Conservation (phyloP, 2,888 invertebrate species). For the Beris morrisii region DNA sequence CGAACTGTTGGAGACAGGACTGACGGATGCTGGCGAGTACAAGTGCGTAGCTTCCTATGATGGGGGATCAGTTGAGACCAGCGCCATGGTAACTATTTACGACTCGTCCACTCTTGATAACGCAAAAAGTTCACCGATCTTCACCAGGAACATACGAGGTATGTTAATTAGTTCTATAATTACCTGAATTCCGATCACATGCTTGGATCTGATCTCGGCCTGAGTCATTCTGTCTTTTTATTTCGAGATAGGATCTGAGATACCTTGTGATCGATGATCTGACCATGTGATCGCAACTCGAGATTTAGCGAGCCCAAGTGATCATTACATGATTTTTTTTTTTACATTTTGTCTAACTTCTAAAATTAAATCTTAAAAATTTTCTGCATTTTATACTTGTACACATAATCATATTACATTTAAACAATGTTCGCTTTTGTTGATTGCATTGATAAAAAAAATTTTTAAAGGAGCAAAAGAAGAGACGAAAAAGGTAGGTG, state of each 20-base stretch:
- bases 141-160: slow-evolving; percentile 57
- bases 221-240: no score
- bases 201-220: neutral
- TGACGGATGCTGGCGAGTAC: slow-evolving; percentile 76
- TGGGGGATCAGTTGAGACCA: slow-evolving; percentile 55
- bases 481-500: slow-evolving; percentile 14
- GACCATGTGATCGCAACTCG: slow-evolving; percentile 15
- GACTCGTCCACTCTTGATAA: slow-evolving; percentile 50
- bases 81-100: slow-evolving; percentile 54
- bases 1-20: slow-evolving; percentile 69
- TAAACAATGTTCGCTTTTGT: neutral
- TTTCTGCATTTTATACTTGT: no score
- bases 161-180: neutral
- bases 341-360: no score
- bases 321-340: slow-evolving; percentile 6
- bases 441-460: neutral
- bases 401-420: no score
- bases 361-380: no score
- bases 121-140: slow-evolving; percentile 54
- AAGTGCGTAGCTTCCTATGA: slow-evolving; percentile 75
- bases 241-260: neutral
- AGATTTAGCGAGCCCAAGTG: slow-evolving; percentile 3
- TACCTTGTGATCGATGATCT: neutral
- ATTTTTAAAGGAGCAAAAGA: neutral
- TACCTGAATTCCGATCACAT: slow-evolving; percentile 3